Evolutionary conservation across 2,797 vertebrate species (phyloP).

Genomic region (Pyrocephalus nanus): DNA sequence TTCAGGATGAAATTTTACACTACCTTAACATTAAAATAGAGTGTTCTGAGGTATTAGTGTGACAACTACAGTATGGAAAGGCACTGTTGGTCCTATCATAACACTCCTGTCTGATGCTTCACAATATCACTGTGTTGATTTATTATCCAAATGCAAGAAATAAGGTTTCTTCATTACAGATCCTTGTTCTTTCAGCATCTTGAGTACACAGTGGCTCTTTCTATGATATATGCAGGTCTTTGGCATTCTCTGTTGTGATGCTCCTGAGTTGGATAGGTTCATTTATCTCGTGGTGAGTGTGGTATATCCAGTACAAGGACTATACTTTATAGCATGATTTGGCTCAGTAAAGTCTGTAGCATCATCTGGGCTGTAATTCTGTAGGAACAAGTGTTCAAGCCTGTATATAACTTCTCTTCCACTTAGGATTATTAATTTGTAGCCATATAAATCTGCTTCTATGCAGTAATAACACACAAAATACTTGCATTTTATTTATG

Average conservation of each 20-base stretch:
- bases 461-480: background rate
- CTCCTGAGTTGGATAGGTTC: background rate
- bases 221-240: background rate
- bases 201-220: background rate
- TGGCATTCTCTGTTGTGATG: background rate
- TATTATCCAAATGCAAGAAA: background rate
- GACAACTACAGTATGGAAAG: background rate
- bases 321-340: background rate
- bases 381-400: background rate
- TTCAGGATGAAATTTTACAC: background rate
- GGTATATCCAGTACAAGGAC: background rate
- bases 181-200: background rate
- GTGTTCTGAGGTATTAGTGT: background rate
- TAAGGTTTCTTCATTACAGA: background rate
- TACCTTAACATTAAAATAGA: background rate
- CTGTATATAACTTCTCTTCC: background rate
- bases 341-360: background rate
- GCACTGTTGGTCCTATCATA: background rate
- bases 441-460: background rate
- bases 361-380: background rate
- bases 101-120: background rate
- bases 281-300: background rate
- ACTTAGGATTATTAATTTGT: background rate
- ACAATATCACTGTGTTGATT: background rate
- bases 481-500: background rate